A percentile compares a stretch with the other conserved stretches of the same genome.
phyloP scores from a whole-genome alignment of 2,888 invertebrate genomes.

The Podabrus alpinus region DNA sequence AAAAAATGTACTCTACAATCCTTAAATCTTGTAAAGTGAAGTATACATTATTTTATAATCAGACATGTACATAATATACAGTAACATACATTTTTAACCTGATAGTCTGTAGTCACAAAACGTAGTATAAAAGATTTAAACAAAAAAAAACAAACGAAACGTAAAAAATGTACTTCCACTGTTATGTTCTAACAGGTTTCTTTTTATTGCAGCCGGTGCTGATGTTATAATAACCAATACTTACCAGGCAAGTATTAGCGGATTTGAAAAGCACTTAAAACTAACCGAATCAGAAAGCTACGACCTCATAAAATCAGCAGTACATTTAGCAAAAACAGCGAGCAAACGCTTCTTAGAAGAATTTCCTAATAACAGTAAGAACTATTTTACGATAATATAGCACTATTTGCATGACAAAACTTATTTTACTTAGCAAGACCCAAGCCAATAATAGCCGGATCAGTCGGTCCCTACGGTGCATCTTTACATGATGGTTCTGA shows the following conservation, averaged over 20 bases:
- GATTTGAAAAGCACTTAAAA: conserved; percentile 75
- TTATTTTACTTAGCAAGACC: conserved; percentile 32
- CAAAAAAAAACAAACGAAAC: too few relatives aligned
- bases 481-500: conserved; percentile 90
- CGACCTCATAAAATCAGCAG: conserved; percentile 74
- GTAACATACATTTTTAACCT: neutral
- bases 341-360: conserved; percentile 63
- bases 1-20: neutral
- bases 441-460: conserved; percentile 77
- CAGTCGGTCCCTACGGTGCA: conserved; percentile 93
- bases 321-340: conserved; percentile 74
- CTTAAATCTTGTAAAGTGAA: neutral
- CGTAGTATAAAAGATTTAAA: neutral
- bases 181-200: neutral
- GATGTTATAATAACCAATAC: conserved; percentile 87
- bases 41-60: neutral
- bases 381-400: neutral
- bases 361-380: conserved; percentile 41
- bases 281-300: conserved; percentile 69
- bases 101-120: neutral
- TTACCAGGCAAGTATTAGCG: conserved; percentile 83
- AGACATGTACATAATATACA: neutral
- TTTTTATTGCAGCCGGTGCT: conserved; percentile 73
- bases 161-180: too few relatives aligned
- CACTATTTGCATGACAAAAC: neutral